These are phyloP conservation scores for Xiphorhynchus elegans DNA, from an alignment of 2,113 vertebrate genomes.

Conservation along the genomic window DNA sequence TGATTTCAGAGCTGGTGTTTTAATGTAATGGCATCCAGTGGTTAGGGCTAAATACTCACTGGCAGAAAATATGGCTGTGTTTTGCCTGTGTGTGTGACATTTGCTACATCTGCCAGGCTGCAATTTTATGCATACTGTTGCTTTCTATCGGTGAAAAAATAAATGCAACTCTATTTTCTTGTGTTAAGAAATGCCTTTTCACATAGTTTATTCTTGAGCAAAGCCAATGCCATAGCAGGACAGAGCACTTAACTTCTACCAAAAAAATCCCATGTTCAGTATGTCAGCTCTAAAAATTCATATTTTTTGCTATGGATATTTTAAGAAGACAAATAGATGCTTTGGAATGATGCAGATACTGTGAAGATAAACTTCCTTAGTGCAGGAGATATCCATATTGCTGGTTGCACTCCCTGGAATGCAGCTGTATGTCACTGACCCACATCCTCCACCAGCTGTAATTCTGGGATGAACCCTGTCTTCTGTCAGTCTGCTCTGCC, in stretches of 20 bases:
- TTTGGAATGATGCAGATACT: not conserved
- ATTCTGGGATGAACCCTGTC: not conserved
- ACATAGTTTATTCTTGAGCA: not conserved
- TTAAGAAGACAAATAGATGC: not conserved
- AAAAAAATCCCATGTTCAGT: not conserved
- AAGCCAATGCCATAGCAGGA: not conserved
- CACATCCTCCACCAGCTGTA: fast-evolving
- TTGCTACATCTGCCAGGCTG: not conserved
- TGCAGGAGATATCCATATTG: not conserved
- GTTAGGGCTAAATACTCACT: not conserved
- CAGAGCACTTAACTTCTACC: not conserved
- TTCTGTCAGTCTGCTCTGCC: not conserved
- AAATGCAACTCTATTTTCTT: not conserved
- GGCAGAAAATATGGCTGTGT: not conserved
- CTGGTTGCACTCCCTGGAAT: not conserved
- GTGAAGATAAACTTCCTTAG: not conserved
- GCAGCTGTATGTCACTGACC: not conserved
- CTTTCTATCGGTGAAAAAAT: not conserved
- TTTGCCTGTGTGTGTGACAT: not conserved
- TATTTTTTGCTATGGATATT: not conserved
- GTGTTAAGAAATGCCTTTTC: not conserved
- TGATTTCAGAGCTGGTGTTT: not conserved
- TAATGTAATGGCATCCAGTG: not conserved
- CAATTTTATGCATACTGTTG: not conserved
- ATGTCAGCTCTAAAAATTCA: not conserved